Percentiles rank a stretch among this genome's conserved stretches.
These are phyloP conservation scores for Hydrophis major DNA, from an alignment of 2,797 vertebrate species.

Conservation along the genomic window DNA sequence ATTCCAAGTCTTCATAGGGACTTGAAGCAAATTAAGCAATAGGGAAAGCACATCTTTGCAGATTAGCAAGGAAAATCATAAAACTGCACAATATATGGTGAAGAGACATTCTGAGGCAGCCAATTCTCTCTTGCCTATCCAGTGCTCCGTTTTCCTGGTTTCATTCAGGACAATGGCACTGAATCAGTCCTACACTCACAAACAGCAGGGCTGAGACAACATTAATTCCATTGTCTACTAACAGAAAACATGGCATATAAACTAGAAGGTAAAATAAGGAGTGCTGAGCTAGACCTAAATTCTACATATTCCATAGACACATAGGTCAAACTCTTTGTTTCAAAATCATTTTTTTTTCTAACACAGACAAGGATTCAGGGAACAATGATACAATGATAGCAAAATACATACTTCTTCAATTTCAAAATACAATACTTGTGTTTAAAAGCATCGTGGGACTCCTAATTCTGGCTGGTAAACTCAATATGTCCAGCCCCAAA, in stretches of 20 bases:
- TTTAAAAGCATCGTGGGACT: not conserved
- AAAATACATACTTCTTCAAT: not conserved
- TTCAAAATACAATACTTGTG: not conserved
- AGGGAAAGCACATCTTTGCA: not conserved
- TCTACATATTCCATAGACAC: not conserved
- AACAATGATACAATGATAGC: not conserved
- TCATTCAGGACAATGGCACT: not conserved
- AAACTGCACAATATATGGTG: constrained; percentile 44
- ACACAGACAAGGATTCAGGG: not conserved
- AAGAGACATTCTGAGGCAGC: constrained; percentile 40
- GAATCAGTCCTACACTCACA: not conserved
- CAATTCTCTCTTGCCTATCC: constrained; percentile 49
- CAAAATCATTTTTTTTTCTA: not conserved
- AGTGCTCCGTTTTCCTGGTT: constrained; percentile 28
- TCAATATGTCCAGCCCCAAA: not conserved
- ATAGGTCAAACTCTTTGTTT: not conserved
- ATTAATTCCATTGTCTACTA: not conserved
- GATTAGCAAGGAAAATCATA: constrained; percentile 35
- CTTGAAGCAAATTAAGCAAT: constrained; percentile 19
- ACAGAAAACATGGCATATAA: not conserved
- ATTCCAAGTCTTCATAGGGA: constrained; percentile 21
- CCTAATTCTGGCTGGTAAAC: constrained; percentile 38
- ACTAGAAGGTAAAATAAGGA: not conserved
- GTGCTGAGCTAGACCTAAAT: not conserved
- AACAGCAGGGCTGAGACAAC: constrained; percentile 39